Evolutionary conservation across 2,113 vertebrate genomes (phyloP).

Genomic region (Hydropotes inermis): DNA sequence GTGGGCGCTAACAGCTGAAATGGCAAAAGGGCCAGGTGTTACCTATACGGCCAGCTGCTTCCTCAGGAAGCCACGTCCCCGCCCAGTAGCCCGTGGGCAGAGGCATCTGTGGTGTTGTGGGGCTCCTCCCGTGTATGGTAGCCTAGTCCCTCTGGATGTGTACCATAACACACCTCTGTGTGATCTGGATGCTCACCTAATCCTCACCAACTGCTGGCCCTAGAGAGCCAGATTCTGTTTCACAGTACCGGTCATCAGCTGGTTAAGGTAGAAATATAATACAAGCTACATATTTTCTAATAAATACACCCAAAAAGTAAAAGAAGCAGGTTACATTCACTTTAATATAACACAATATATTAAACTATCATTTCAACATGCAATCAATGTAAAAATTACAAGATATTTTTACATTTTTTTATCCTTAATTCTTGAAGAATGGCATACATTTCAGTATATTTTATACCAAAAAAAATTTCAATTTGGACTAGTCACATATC

Average conservation of each 20-base stretch:
- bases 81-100: neutral
- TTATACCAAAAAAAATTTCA: neutral
- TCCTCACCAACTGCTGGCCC: neutral
- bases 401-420: neutral
- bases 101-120: neutral
- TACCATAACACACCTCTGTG: neutral
- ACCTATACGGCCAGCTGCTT: neutral
- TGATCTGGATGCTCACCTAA: neutral
- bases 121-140: neutral
- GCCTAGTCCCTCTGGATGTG: neutral
- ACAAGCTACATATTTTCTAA: neutral
- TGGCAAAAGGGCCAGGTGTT: neutral
- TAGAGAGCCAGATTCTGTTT: neutral
- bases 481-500: neutral
- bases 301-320: neutral
- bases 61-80: neutral
- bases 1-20: neutral
- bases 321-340: neutral
- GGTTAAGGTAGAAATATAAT: neutral
- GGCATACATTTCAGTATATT: neutral
- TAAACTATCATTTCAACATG: neutral
- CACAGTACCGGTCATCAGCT: neutral
- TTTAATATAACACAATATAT: neutral
- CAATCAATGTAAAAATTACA: slow-evolving; percentile 2
- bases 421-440: neutral